These are phyloP conservation scores for Prionchulus punctatus DNA, from an alignment of 2,888 invertebrate species.

Conservation along the genomic window DNA sequence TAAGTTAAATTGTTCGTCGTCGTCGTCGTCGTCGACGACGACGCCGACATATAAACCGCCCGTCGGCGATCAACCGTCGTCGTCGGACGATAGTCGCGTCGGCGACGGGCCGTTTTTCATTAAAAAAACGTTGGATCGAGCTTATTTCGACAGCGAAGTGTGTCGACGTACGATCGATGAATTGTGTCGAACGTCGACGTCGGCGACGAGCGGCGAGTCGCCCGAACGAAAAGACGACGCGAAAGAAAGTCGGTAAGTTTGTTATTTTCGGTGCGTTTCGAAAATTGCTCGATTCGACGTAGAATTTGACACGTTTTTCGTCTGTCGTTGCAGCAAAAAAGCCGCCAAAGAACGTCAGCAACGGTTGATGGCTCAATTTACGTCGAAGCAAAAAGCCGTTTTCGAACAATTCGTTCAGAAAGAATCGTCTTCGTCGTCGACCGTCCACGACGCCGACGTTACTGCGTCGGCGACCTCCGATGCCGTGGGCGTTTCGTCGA, in stretches of 20 bases:
- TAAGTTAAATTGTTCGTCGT: not conserved
- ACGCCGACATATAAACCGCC: not conserved
- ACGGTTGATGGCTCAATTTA: slow-evolving; percentile 81
- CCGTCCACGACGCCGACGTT: not conserved
- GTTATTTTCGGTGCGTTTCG: not conserved
- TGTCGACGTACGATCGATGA: not conserved
- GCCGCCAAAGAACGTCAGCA: slow-evolving; percentile 68
- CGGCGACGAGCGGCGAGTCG: not conserved
- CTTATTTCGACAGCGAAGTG: not conserved
- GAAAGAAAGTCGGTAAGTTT: not conserved
- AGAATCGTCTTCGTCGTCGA: not conserved
- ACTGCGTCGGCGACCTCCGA: not conserved
- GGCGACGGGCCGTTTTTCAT: not conserved
- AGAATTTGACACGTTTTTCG: not conserved
- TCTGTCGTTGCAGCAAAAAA: slow-evolving; percentile 17
- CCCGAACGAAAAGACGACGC: not conserved
- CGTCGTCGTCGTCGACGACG: not conserved
- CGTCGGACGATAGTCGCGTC: not conserved
- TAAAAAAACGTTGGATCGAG: not conserved
- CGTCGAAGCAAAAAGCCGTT: slow-evolving; percentile 72
- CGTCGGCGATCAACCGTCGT: not conserved
- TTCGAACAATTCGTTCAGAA: slow-evolving; percentile 41
- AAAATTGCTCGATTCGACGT: not conserved
- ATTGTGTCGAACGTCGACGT: not conserved
- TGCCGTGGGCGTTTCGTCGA: not conserved